These are phyloP conservation scores for Tragulus kanchil DNA, from an alignment of 2,113 vertebrate species.

Conservation along the genomic window DNA sequence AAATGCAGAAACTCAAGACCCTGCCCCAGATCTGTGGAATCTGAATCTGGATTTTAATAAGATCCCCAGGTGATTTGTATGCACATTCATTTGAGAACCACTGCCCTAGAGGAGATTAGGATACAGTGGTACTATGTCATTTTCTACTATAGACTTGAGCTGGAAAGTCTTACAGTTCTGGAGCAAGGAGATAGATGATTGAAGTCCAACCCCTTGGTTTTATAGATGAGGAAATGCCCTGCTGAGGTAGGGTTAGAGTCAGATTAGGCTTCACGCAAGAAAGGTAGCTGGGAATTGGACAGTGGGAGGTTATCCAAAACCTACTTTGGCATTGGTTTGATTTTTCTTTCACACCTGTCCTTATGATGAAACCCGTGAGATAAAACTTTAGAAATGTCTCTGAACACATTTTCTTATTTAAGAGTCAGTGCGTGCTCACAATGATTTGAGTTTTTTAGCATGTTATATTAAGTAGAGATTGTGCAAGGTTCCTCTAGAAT, in stretches of 20 bases:
- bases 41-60: conserved; percentile 50
- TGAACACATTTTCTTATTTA: conserved; percentile 20
- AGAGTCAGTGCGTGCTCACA: neutral
- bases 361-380: conserved; percentile 34
- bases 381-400: conserved; percentile 36
- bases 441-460: conserved; percentile 15
- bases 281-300: conserved; percentile 40
- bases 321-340: conserved; percentile 56
- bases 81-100: conserved; percentile 17
- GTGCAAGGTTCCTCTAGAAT: conserved; percentile 40
- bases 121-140: conserved; percentile 1
- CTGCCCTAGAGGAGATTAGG: conserved; percentile 19
- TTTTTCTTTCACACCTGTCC: conserved; percentile 64
- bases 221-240: conserved; percentile 31
- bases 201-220: conserved; percentile 33
- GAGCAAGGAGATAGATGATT: neutral
- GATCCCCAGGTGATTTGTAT: conserved; percentile 64
- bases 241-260: conserved; percentile 24
- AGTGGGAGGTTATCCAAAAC: conserved; percentile 54
- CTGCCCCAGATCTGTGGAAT: neutral
- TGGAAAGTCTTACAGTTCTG: neutral
- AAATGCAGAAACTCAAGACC: neutral
- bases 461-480: neutral
- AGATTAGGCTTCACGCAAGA: conserved; percentile 48
- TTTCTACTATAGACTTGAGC: conserved; percentile 42